Evolutionary conservation across 2,113 vertebrate species (phyloP).

Genomic region (Prinia subflava): DNA sequence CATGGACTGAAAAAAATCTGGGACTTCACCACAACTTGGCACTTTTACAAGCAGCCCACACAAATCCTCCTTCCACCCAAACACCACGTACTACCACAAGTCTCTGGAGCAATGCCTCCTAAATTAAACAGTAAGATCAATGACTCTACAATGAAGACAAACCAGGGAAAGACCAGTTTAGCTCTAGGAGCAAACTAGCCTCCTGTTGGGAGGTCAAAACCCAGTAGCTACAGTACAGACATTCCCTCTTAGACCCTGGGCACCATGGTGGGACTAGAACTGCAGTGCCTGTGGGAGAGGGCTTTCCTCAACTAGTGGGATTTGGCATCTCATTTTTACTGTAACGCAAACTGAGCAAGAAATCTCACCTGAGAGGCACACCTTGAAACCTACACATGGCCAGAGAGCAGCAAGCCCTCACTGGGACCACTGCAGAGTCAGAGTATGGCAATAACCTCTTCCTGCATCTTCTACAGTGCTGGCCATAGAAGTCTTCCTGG

Average conservation of each 20-base stretch:
- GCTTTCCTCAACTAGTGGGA: background rate
- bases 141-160: background rate
- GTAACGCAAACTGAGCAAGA: background rate
- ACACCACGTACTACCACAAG: background rate
- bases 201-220: background rate
- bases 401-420: background rate
- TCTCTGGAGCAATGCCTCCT: background rate
- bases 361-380: background rate
- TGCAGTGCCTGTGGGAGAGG: rapidly evolving
- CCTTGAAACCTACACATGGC: rapidly evolving
- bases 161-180: background rate
- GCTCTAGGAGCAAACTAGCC: background rate
- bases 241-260: background rate
- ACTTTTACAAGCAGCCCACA: background rate
- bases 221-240: background rate
- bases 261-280: background rate
- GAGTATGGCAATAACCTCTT: background rate
- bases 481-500: background rate
- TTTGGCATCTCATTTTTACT: background rate
- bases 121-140: background rate
- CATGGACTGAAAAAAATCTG: rapidly evolving
- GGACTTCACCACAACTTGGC: rapidly evolving
- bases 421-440: rapidly evolving
- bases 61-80: background rate
- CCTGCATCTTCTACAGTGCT: background rate